Evolutionary conservation across 2,113 vertebrate species (phyloP).

Genomic region (Mellivora capensis): DNA sequence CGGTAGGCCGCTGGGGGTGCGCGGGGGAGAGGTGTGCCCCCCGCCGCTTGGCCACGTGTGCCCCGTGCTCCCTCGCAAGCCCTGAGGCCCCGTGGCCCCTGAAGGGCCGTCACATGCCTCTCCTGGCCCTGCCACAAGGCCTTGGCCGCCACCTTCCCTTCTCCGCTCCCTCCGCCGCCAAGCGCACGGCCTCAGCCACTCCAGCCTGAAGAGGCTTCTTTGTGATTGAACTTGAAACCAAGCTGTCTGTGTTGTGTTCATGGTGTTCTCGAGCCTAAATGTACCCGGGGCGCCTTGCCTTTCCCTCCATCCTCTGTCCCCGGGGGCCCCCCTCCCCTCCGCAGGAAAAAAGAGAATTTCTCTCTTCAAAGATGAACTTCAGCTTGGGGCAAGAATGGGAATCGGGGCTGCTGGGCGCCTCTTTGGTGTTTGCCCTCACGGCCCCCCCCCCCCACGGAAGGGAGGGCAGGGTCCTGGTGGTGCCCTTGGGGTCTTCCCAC

Average conservation of each 20-base stretch:
- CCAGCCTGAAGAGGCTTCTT: constrained; percentile 30
- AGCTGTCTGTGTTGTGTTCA: background rate
- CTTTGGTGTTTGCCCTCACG: background rate
- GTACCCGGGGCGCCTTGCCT: background rate
- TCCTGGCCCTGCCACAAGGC: background rate
- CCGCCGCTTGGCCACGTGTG: rapidly evolving
- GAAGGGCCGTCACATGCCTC: background rate
- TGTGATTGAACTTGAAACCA: constrained; percentile 36
- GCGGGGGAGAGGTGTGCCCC: background rate
- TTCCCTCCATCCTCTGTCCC: background rate
- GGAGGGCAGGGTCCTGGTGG: background rate
- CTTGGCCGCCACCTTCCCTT: rapidly evolving
- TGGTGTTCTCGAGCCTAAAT: background rate
- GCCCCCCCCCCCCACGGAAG: rapidly evolving
- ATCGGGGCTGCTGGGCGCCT: background rate
- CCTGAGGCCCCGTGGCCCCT: background rate
- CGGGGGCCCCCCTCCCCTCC: rapidly evolving
- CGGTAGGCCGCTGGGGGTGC: background rate
- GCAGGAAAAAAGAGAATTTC: background rate
- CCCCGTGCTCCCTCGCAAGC: rapidly evolving
- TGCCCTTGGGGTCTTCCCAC: rapidly evolving
- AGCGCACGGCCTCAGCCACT: background rate
- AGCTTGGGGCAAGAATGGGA: background rate
- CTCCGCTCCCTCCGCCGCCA: background rate
- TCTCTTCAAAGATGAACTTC: background rate